A percentile compares a stretch with the other conserved stretches of the same genome.
Evolutionary conservation across 1,140 invertebrate species (phyloP).

Genomic region (Temnothorax curvispinosus): DNA sequence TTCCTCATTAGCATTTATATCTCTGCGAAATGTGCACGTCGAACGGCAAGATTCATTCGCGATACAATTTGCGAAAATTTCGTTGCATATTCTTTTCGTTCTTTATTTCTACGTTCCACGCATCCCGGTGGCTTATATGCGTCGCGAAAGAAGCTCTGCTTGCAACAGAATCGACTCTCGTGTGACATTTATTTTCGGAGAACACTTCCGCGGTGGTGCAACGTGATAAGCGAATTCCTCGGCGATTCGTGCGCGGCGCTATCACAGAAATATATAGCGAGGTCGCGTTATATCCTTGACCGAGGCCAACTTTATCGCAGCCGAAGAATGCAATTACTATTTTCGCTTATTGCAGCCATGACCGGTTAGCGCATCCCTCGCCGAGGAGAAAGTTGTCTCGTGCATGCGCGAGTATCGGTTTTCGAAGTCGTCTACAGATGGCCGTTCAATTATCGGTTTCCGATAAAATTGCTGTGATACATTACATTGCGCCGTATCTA

Average conservation of each 20-base stretch:
- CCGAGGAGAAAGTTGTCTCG: conserved; percentile 47
- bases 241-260: neutral
- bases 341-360: conserved; percentile 46
- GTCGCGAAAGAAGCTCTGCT: neutral
- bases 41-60: neutral
- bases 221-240: conserved; percentile 31
- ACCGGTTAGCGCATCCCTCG: conserved; percentile 30
- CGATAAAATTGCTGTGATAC: conserved; percentile 57
- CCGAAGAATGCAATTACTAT: conserved; percentile 52
- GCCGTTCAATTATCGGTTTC: conserved; percentile 61
- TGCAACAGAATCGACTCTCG: neutral
- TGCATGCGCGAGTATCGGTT: conserved; percentile 48
- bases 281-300: conserved; percentile 10
- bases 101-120: too few species aligned
- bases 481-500: conserved; percentile 56
- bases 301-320: neutral
- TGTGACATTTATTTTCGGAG: conserved; percentile 29
- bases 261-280: neutral
- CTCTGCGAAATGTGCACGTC: neutral
- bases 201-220: neutral
- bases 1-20: neutral
- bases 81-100: neutral
- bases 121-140: neutral
- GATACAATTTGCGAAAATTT: neutral
- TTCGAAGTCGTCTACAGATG: conserved; percentile 53